Base-by-base conservation (phyloP, 2,888 invertebrate genomes). In the Pammene aurita region DNA sequence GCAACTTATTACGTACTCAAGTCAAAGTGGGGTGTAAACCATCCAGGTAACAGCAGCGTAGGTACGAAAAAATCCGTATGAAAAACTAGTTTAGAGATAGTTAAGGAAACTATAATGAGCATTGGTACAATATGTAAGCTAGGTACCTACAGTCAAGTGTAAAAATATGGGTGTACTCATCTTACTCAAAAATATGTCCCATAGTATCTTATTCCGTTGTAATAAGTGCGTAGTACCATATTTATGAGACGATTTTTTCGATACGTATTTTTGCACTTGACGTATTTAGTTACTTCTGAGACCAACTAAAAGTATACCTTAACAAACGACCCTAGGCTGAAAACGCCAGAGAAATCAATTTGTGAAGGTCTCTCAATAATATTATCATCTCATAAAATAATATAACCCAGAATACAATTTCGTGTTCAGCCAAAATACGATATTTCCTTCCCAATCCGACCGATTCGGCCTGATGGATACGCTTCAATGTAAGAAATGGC, bases 331-430 rank as follows among this genome's bases (percentile, higher is more conserved):
- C 44, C n/a, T 10, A n/a, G 7, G 7, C 48, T 34, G 11, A 48
- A 61, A 10, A n/a, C n/a, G 7, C 14, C 14, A 7, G n/a, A 18
- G 38, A 50, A 50, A 54, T 38, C 38, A 18, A 35, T 55, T 66
- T 26, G 44, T 18, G n/a, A 55, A 26, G 44, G 54, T 54, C 38
- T 52, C 48, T 18, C 60, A 46, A 67, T 67, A 67, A 55, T 67
- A 55, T 62, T 67, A 48, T 62, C 56, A 56, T 56, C 35, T 48
- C 41, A 55, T 56, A 61, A 67, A 67, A 67, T 11, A 48, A 55
- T 48, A 67, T 48, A 62, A 42, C 7, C 60, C 26, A 38, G 56
- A n/a, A 55, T 41, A 67, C 46, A 16, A 50, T 48, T 56, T n/a
- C 54, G 18, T 13, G 41, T 56, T 62, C 56, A 56, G 9, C 26